Percentiles rank a stretch among this genome's conserved stretches.
phyloP scores from a whole-genome alignment of 1,140 invertebrate genomes.

The Piezodorus guildinii region DNA sequence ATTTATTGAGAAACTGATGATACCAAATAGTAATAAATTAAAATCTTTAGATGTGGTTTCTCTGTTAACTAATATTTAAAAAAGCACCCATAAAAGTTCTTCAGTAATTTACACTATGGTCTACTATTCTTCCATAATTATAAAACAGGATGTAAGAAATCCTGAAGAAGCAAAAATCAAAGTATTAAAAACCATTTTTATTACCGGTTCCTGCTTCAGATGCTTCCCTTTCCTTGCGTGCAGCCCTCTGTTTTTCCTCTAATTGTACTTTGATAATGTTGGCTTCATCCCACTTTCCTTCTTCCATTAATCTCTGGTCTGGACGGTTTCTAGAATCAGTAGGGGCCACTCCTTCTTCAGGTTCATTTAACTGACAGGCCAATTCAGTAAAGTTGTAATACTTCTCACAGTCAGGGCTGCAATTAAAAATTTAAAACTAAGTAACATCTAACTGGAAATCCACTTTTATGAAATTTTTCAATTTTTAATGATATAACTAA shows the following conservation, averaged over 20 bases:
- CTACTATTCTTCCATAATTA: too few species aligned
- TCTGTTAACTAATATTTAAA: too few species aligned
- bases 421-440: neutral
- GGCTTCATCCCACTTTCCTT: slow-evolving; percentile 90
- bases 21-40: too few species aligned
- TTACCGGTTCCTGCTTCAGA: slow-evolving; percentile 64
- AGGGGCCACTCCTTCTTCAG: slow-evolving; percentile 82
- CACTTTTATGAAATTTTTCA: too few species aligned
- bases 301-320: slow-evolving; percentile 96
- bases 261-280: slow-evolving; percentile 81
- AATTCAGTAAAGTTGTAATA: slow-evolving; percentile 92
- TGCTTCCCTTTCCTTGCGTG: slow-evolving; percentile 61
- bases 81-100: too few species aligned
- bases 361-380: slow-evolving; percentile 92
- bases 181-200: slow-evolving; percentile 38
- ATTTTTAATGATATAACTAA: too few species aligned
- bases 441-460: too few species aligned
- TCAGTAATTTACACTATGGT: too few species aligned
- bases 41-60: too few species aligned
- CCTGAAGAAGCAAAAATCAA: neutral
- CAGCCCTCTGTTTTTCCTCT: slow-evolving; percentile 87
- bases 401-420: slow-evolving; percentile 54
- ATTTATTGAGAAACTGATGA: too few species aligned
- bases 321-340: slow-evolving; percentile 89
- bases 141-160: too few species aligned